Percentiles rank a stretch among this genome's conserved stretches.
These are phyloP conservation scores for Drosophila imparisetae DNA, from an alignment of 2,888 invertebrate genomes.

Conservation along the genomic window DNA sequence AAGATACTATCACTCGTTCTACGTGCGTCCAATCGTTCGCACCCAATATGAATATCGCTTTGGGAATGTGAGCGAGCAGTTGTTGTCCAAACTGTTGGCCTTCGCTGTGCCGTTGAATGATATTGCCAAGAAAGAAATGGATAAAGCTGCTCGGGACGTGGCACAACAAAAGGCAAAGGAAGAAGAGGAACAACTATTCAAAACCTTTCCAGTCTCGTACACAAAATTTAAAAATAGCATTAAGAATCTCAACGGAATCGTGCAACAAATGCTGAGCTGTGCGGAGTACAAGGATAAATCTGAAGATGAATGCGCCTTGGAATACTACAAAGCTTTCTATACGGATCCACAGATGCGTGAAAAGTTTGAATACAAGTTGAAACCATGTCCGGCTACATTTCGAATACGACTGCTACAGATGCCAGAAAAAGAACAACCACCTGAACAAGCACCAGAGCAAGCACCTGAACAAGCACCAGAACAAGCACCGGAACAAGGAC, in stretches of 20 bases:
- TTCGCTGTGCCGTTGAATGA: slow-evolving; percentile 34
- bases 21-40: slow-evolving; percentile 34
- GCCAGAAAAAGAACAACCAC: neutral
- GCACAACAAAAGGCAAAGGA: neutral
- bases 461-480: neutral
- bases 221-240: slow-evolving; percentile 31
- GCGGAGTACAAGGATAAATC: slow-evolving; percentile 30
- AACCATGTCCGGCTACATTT: slow-evolving; percentile 43
- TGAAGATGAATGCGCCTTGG: slow-evolving; percentile 20
- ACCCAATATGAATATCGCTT: slow-evolving; percentile 29
- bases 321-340: slow-evolving; percentile 55
- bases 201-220: slow-evolving; percentile 32
- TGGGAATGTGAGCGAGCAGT: neutral
- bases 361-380: slow-evolving; percentile 30
- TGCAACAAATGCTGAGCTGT: slow-evolving; percentile 32
- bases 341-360: slow-evolving; percentile 32
- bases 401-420: slow-evolving; percentile 23
- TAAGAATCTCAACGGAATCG: slow-evolving; percentile 39
- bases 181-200: neutral
- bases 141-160: neutral
- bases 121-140: slow-evolving; percentile 3
- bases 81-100: slow-evolving; percentile 23
- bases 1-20: slow-evolving; percentile 47
- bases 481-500: neutral
- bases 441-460: neutral